Evolutionary conservation across 23 tunicate species (phyloP).

Genomic region (Styela clava): DNA sequence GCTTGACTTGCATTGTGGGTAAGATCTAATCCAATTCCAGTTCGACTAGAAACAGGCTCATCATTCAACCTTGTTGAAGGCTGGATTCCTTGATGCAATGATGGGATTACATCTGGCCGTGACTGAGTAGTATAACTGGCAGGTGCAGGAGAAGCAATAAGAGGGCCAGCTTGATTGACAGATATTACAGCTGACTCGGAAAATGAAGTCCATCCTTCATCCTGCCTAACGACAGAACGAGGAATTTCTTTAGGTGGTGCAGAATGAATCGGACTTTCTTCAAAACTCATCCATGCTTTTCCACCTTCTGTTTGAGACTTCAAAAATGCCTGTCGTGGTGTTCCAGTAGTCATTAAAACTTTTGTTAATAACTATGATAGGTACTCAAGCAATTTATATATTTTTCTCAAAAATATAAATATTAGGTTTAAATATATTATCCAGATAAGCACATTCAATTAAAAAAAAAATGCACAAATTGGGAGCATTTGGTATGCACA

Average conservation of each 20-base stretch:
- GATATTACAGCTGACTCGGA: background rate
- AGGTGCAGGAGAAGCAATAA: constrained; percentile 2
- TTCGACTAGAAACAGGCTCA: background rate
- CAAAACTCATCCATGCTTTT: constrained; percentile 83
- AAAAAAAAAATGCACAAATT: too few relatives aligned
- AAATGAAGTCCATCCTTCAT: constrained; percentile 18
- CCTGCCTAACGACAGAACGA: constrained; percentile 16
- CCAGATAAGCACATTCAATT: too few relatives aligned
- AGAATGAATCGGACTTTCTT: constrained; percentile 88
- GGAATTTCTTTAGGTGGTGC: background rate
- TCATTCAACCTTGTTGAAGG: background rate
- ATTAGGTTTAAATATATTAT: too few relatives aligned
- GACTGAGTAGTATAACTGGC: background rate
- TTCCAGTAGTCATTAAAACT: constrained; percentile 13
- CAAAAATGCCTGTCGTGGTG: background rate
- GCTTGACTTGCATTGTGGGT: too few relatives aligned
- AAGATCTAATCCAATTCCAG: constrained; percentile 10
- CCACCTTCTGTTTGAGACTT: background rate
- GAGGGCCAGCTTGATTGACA: background rate
- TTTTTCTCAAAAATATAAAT: too few relatives aligned
- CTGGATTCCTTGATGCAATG: background rate
- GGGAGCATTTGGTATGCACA: too few relatives aligned
- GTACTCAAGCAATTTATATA: too few relatives aligned
- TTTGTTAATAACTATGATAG: too few relatives aligned
- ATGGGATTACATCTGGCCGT: background rate